Evolutionary conservation across 2,113 vertebrate genomes (phyloP).

Genomic region (Tor tambroides): DNA sequence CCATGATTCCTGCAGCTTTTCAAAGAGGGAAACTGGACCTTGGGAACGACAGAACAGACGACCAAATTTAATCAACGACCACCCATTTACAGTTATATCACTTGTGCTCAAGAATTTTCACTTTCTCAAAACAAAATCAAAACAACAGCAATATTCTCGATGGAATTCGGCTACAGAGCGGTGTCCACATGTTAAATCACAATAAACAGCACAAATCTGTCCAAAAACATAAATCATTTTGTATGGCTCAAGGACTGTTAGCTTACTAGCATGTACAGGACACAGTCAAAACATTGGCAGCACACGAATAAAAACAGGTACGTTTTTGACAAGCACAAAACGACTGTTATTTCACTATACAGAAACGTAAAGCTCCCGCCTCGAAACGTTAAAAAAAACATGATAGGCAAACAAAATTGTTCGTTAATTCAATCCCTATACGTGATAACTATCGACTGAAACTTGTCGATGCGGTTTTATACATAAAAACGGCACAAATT

Average conservation of each 20-base stretch:
- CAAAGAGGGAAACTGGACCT: constrained; percentile 44
- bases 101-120: not conserved
- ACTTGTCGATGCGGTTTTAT: constrained; percentile 8
- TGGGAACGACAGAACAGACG: not conserved
- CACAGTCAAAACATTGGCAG: not conserved
- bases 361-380: not conserved
- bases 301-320: not conserved
- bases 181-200: not conserved
- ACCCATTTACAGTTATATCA: not conserved
- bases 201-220: not conserved
- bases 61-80: not conserved
- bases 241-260: constrained; percentile 19
- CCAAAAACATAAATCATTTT: constrained; percentile 25
- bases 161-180: not conserved
- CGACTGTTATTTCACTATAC: not conserved
- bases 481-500: not conserved
- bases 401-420: not conserved
- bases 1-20: constrained; percentile 72
- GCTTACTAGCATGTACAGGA: constrained; percentile 29
- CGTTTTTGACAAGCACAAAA: not conserved
- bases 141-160: not conserved
- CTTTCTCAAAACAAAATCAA: not conserved
- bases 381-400: not conserved
- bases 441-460: not conserved
- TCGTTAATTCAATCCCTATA: not conserved